A percentile compares a stretch with the other conserved stretches of the same genome.
Conservation (phyloP, 2,797 vertebrate species). For the Enteromius argenteus region DNA sequence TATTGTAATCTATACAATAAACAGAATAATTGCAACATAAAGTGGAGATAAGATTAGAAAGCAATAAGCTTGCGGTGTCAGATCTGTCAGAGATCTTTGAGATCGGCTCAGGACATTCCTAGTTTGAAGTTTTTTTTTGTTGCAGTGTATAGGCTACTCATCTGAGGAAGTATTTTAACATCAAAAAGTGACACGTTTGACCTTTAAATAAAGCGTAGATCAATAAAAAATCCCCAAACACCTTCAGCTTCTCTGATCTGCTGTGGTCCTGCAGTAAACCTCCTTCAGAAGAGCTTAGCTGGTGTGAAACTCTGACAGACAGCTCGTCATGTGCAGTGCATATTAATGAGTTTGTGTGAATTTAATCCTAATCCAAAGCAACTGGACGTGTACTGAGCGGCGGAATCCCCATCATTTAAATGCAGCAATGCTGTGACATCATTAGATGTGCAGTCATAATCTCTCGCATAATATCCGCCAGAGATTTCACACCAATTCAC, state of each 20-base stretch:
- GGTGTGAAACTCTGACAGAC: constrained; percentile 32
- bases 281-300: constrained; percentile 19
- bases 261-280: background rate
- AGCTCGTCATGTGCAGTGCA: constrained; percentile 14
- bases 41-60: too few relatives aligned
- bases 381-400: constrained; percentile 1
- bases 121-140: background rate
- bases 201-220: constrained; percentile 19
- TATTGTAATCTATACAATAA: too few relatives aligned
- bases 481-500: constrained; percentile 35
- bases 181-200: constrained; percentile 11
- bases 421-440: constrained; percentile 29
- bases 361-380: constrained; percentile 42
- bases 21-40: too few relatives aligned
- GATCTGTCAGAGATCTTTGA: too few relatives aligned
- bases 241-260: background rate
- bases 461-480: background rate
- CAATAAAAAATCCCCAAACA: constrained; percentile 19
- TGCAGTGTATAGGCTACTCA: background rate
- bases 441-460: constrained; percentile 21
- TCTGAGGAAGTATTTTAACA: constrained; percentile 13
- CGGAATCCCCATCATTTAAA: constrained; percentile 40
- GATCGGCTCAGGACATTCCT: too few relatives aligned
- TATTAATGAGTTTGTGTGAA: constrained; percentile 24
- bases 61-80: too few relatives aligned